Conservation (phyloP, 2,113 vertebrate genomes). For the Calyptomena viridis region DNA sequence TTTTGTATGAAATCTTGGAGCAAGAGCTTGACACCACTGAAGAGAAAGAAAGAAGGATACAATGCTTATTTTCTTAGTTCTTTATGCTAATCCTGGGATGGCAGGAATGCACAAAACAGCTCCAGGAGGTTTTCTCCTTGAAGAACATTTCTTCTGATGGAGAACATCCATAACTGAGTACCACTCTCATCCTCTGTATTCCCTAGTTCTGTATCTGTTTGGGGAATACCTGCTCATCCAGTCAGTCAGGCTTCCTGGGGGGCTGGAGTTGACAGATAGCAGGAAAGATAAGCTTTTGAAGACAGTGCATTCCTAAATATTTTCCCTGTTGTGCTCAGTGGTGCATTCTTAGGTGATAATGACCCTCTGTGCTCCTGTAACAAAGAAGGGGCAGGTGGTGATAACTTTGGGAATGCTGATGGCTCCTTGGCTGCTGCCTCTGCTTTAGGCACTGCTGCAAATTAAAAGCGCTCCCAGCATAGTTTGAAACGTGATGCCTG, state of each 20-base stretch:
- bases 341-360: neutral
- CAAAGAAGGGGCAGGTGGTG: neutral
- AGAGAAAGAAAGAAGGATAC: neutral
- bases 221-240: neutral
- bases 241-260: neutral
- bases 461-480: neutral
- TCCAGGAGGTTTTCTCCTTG: neutral
- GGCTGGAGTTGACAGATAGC: neutral
- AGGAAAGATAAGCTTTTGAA: slow-evolving; percentile 19
- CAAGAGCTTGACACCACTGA: too few species aligned
- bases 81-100: neutral
- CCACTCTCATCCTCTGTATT: neutral
- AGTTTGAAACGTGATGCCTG: neutral
- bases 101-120: neutral
- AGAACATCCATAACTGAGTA: neutral
- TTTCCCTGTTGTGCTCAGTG: neutral
- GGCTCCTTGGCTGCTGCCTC: neutral
- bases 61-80: too few species aligned
- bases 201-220: neutral
- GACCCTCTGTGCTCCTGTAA: neutral
- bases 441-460: neutral
- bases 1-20: too few species aligned
- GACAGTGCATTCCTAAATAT: neutral
- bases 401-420: neutral
- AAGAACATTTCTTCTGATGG: neutral